These are phyloP conservation scores for Actenoides hombroni DNA, from an alignment of 2,113 vertebrate species.

Conservation along the genomic window DNA sequence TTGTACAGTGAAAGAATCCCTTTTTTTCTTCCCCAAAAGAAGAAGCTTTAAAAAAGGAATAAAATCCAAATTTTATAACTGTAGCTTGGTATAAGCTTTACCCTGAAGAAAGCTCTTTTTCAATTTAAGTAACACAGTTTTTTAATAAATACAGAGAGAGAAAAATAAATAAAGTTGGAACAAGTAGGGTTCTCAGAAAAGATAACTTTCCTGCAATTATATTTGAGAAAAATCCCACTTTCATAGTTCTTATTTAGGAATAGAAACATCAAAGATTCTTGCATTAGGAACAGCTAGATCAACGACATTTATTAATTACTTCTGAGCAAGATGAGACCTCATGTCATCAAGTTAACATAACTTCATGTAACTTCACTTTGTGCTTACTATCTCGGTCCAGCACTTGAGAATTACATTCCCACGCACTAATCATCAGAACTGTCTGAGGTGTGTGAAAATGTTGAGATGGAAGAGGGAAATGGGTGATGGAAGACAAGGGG, in stretches of 20 bases:
- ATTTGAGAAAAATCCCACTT: not conserved
- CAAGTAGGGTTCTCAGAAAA: not conserved
- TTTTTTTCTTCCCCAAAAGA: not conserved
- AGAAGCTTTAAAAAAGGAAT: not conserved
- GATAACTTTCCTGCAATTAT: not conserved
- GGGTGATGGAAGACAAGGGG: not conserved
- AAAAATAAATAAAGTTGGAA: not conserved
- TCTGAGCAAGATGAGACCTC: not conserved
- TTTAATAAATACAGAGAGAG: not conserved
- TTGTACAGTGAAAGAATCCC: not conserved
- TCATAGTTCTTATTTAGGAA: not conserved
- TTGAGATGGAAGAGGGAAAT: not conserved
- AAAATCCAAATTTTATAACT: not conserved
- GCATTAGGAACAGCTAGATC: not conserved
- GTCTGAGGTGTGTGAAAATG: not conserved
- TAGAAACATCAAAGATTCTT: not conserved
- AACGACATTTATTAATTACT: not conserved
- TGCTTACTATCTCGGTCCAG: not conserved
- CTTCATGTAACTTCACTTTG: not conserved
- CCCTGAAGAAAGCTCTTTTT: not conserved
- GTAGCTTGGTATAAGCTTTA: not conserved
- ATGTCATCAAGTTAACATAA: not conserved
- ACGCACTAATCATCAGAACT: not conserved
- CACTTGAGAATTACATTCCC: not conserved
- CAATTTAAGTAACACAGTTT: not conserved